Conservation (phyloP, 2,113 vertebrate species). For the Cochlearius cochlearius region DNA sequence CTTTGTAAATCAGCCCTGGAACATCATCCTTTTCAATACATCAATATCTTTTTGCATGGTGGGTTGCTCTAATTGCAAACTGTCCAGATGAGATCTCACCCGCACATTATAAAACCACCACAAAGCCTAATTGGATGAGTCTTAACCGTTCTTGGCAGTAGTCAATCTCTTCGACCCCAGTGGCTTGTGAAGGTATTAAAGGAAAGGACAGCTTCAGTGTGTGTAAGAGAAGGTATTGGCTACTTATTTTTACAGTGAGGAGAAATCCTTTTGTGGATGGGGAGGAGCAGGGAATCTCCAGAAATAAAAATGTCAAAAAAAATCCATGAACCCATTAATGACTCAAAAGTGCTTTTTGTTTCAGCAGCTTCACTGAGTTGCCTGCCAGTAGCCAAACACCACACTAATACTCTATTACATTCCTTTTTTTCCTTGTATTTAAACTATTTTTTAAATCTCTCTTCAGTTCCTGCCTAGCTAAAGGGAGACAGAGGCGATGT, state of each 20-base stretch:
- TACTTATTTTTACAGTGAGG: neutral
- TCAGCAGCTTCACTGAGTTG: neutral
- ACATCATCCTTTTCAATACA: neutral
- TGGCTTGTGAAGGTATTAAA: neutral
- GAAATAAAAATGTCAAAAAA: neutral
- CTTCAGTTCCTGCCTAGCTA: neutral
- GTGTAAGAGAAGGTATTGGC: neutral
- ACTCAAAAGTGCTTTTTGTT: neutral
- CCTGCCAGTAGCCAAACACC: neutral
- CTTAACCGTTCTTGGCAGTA: neutral
- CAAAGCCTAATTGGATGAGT: neutral
- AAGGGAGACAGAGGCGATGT: neutral
- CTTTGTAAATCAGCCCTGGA: constrained; percentile 10
- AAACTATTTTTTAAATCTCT: neutral
- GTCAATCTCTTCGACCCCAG: neutral
- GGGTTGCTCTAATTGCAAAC: constrained; percentile 13
- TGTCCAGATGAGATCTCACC: neutral
- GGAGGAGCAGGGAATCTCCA: neutral
- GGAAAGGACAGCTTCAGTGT: neutral
- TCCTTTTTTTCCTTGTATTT: neutral
- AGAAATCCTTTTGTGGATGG: neutral
- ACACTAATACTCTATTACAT: neutral
- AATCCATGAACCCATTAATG: neutral
- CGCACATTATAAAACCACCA: neutral
- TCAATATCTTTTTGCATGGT: constrained; percentile 20